These are phyloP conservation scores for Enoplosus armatus DNA, from an alignment of 2,797 vertebrate species.

Conservation along the genomic window DNA sequence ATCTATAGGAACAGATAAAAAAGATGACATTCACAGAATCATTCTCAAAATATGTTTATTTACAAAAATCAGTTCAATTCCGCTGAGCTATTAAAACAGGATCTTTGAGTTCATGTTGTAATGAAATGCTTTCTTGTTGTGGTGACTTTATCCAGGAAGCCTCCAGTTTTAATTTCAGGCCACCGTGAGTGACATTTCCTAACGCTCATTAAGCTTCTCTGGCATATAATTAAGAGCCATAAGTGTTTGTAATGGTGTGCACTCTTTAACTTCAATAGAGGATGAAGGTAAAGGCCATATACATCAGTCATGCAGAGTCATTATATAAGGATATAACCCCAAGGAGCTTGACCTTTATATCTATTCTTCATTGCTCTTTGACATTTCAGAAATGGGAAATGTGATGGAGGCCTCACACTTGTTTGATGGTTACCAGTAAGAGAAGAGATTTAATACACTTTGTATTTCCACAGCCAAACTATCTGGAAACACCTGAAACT, in stretches of 20 bases:
- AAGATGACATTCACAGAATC: not conserved
- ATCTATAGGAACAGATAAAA: not conserved
- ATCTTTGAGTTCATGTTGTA: conserved; percentile 28
- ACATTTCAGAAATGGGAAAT: conserved; percentile 76
- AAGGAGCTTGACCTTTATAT: conserved; percentile 74
- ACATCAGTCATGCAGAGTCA: conserved; percentile 72
- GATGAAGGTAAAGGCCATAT: conserved; percentile 70
- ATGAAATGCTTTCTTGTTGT: conserved; percentile 45
- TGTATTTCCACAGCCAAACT: conserved; percentile 20
- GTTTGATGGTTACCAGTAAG: conserved; percentile 64
- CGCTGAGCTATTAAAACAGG: conserved; percentile 19
- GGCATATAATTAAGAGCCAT: conserved; percentile 54
- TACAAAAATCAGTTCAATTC: not conserved
- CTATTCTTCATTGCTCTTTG: conserved; percentile 72
- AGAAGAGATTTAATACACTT: conserved; percentile 17
- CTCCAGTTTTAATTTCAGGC: conserved; percentile 61
- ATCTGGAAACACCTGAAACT: conserved; percentile 13
- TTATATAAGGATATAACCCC: conserved; percentile 66
- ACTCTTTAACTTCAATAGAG: conserved; percentile 36
- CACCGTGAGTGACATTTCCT: conserved; percentile 69
- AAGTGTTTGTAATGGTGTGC: conserved; percentile 51
- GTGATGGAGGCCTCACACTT: conserved; percentile 57
- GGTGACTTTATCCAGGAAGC: conserved; percentile 53
- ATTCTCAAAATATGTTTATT: not conserved
- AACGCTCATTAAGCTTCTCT: conserved; percentile 57